Base-by-base conservation (phyloP, 2,888 invertebrate genomes). In the Agrochola macilenta region DNA sequence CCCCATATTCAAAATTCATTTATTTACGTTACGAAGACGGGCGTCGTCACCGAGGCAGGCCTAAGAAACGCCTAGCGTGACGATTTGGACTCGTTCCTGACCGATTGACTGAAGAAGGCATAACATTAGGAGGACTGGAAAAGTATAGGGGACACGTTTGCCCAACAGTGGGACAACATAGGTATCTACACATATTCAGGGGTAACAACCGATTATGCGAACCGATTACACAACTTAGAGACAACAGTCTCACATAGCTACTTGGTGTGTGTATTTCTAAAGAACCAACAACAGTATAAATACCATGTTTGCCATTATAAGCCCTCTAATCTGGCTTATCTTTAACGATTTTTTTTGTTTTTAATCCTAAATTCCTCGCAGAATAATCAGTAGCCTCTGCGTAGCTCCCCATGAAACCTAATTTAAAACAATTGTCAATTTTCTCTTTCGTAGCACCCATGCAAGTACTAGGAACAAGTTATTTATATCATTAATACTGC, bases 401-500 rank as follows among this genome's bases (percentile, higher is more conserved):
- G 39, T 35, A 39, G 26, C 14, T 43, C 26, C 54, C 23, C 3
- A 43, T 39, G 52, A 61, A 63, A 49, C 30, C 52, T 30, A 69
- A 72, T 84, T 71, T 63, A 72, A 71, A 74, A 65, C 63, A 52
- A 71, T 75, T 69, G 61, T 49, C 26, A 79, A 73, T 71, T 61
- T 69, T 66, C 65, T 78, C 64, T 65, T 82, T 75, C 70, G 73
- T 69, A 75, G 69, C 75, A 78, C 35, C 78, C 69, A 64, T 80
- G 69, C 72, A 74, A 76, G 68, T 83, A 65, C 74, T 74, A 14
- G 46, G 60, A 70, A 65, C 77, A 63, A 69, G 78, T 87, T 89
- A 91, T 90, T 87, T 88, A 89, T 90, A 89, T 87, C 86, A 89
- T 87, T 88, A 87, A 82, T 87, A 88, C 88, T 74, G 84, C 89